phyloP scores from a whole-genome alignment of 2,888 invertebrate species.

The Thymelicus lineola region DNA sequence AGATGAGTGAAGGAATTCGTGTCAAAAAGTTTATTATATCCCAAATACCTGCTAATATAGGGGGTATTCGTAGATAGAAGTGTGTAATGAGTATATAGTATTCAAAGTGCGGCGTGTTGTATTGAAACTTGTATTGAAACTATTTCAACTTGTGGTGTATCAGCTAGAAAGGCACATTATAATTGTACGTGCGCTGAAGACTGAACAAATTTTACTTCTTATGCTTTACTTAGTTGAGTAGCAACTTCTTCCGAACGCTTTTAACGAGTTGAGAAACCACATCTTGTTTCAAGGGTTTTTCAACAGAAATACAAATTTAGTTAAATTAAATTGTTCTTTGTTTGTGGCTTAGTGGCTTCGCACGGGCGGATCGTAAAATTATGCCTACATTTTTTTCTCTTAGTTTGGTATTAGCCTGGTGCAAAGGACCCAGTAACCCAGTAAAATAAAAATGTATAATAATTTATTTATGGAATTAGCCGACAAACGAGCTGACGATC shows the following conservation, averaged over 20 bases:
- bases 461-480: background rate
- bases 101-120: conserved; percentile 36
- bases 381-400: too few species aligned
- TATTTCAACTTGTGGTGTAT: conserved; percentile 58
- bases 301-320: background rate
- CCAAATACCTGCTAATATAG: background rate
- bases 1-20: too few species aligned
- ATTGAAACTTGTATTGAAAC: conserved; percentile 46
- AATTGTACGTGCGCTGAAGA: conserved; percentile 66
- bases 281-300: background rate
- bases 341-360: too few species aligned
- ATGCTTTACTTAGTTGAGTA: background rate
- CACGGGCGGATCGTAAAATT: too few species aligned
- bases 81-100: conserved; percentile 10
- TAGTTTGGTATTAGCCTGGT: too few species aligned
- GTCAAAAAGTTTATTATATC: background rate
- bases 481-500: too few species aligned
- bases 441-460: too few species aligned
- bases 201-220: conserved; percentile 42
- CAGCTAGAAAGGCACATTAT: conserved; percentile 58
- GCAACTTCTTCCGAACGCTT: background rate
- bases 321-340: background rate
- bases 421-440: too few species aligned
- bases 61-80: background rate
- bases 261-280: background rate